These are phyloP conservation scores for Percopsis transmontana DNA, from an alignment of 2,113 vertebrate genomes.

Conservation along the genomic window DNA sequence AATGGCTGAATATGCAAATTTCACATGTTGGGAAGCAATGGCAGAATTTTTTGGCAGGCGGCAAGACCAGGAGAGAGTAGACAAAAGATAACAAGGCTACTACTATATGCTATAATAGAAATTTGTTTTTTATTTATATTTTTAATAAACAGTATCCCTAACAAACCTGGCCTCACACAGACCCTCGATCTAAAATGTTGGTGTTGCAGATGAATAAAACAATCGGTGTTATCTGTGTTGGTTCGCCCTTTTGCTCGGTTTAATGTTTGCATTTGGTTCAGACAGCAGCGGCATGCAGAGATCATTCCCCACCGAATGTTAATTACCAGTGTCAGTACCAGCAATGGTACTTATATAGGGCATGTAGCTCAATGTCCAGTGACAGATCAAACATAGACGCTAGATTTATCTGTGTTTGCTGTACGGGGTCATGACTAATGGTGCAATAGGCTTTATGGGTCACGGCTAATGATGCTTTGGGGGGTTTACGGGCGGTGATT, in stretches of 20 bases:
- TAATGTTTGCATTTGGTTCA: conserved; percentile 30
- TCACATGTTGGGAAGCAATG: no score
- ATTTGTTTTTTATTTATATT: no score
- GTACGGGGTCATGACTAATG: conserved; percentile 65
- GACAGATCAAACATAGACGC: conserved; percentile 62
- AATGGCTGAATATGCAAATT: no score
- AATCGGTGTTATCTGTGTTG: neutral
- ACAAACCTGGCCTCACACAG: no score
- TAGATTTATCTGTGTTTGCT: conserved; percentile 55
- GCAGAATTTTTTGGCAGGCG: no score
- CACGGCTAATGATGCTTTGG: conserved; percentile 71
- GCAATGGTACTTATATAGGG: conserved; percentile 55
- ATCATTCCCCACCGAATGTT: conserved; percentile 17
- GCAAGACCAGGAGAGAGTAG: no score
- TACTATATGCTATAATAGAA: no score
- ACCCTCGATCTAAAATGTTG: no score
- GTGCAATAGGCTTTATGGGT: conserved; percentile 72
- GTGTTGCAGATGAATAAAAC: no score
- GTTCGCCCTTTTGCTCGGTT: conserved; percentile 20
- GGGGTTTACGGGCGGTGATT: conserved; percentile 68
- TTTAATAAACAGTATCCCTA: no score
- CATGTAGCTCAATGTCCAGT: conserved; percentile 61
- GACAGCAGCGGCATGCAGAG: neutral
- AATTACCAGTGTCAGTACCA: conserved; percentile 49
- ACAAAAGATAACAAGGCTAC: no score